Base-by-base conservation (phyloP, 2,888 invertebrate species). In the Sarcophaga variegata region DNA sequence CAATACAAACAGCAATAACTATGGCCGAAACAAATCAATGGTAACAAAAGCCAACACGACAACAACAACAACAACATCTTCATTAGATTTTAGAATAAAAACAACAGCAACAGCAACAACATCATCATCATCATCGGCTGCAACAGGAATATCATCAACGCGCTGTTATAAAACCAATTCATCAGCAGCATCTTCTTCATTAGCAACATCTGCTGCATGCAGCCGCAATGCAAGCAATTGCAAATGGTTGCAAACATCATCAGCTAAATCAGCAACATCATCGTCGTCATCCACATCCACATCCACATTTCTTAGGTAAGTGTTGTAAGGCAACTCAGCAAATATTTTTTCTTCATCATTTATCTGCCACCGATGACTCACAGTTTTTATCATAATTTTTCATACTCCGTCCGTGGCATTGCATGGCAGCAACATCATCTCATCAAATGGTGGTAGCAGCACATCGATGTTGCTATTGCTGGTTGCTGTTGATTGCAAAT, bases 291-390 rank as follows among this genome's bases (percentile, higher is more conserved):
- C 83, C 8, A 14, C 59, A 49, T 20, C 67, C 27, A 45, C 74
- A 14, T 75, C 77, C 25, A 5, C 70, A 54, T 88, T 83, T 70
- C 88, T 85, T 77, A 88, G 89, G 89, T 89, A 64, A 89, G 89
- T 89, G 54, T 17, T 63, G 59, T 37, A 0, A 37, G 37, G n/a
- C 76, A 49, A 60, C 25, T 37, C 45, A 72, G 62, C n/a, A 22
- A 78, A 75, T 71, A 85, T 71, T 81, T 62, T 74, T 81, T 85
- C 69, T 47, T 75, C 75, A 49, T 62, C 66, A 37, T 67, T 22
- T 11, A 37, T 64, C 76, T 76, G 47, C 45, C 75, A 79, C 6
- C 6, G 6, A 37, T 37, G 37, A 37, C 37, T 37, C 37, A 37
- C 6, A 37, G 37, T 67, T 81, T 81, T 85, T 69, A 59, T 75